Conservation (phyloP, 2,888 invertebrate genomes). For the Cylindroiulus punctatus region DNA sequence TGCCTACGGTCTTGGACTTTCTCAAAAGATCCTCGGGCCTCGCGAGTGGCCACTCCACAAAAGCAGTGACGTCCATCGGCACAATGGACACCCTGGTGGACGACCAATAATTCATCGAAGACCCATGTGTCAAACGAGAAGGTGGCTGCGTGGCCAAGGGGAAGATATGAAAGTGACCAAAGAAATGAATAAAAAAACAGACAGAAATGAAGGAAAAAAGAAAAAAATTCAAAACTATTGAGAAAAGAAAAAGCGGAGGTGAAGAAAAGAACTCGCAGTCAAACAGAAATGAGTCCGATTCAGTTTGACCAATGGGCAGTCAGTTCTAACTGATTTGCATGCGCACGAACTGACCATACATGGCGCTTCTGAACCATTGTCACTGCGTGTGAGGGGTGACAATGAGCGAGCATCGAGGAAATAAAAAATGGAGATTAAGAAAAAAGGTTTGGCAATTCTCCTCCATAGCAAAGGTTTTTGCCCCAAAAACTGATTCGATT, state of each 20-base stretch:
- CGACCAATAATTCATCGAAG: conserved; percentile 53
- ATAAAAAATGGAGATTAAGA: not conserved
- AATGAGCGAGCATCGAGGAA: not conserved
- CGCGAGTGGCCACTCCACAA: conserved; percentile 14
- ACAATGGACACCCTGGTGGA: conserved; percentile 47
- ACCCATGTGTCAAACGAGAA: conserved; percentile 44
- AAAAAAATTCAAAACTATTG: conserved; percentile 4
- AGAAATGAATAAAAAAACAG: conserved; percentile 35
- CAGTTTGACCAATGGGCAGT: conserved; percentile 42
- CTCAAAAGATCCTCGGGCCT: conserved; percentile 32
- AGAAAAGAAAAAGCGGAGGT: not conserved
- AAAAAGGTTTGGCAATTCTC: not conserved
- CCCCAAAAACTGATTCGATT: not conserved
- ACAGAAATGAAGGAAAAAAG: not conserved
- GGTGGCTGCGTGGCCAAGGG: conserved; percentile 43
- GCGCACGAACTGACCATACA: not conserved
- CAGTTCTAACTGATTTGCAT: conserved; percentile 36
- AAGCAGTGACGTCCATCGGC: conserved; percentile 47
- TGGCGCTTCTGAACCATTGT: not conserved
- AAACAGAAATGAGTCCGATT: not conserved
- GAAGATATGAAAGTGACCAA: conserved; percentile 35
- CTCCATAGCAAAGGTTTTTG: not conserved
- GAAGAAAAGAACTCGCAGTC: conserved; percentile 12
- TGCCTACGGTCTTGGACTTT: conserved; percentile 40
- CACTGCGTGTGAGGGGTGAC: not conserved